A percentile compares a stretch with the other conserved stretches of the same genome.
Conservation (phyloP, 1,140 invertebrate species). For the Drosophila leontia region DNA sequence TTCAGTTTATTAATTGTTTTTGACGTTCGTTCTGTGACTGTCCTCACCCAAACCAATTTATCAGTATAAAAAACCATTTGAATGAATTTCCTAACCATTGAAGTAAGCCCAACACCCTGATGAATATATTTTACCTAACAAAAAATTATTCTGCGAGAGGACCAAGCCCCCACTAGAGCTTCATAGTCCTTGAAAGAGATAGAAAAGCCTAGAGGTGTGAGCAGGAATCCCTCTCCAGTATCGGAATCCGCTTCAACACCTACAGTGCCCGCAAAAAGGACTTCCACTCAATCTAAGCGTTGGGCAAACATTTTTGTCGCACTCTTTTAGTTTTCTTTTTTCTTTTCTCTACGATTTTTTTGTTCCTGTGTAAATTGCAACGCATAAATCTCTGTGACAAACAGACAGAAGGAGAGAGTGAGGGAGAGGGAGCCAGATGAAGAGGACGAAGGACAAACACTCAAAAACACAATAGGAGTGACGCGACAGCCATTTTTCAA, state of each 20-base stretch:
- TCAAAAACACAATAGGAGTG: slow-evolving; percentile 81
- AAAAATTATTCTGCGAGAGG: slow-evolving; percentile 13
- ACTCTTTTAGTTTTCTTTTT: slow-evolving; percentile 33
- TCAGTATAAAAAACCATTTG: background rate
- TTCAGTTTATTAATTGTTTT: background rate
- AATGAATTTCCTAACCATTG: slow-evolving; percentile 5
- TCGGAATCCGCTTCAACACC: slow-evolving; percentile 51
- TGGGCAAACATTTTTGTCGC: slow-evolving; percentile 67
- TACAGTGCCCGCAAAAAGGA: slow-evolving; percentile 50
- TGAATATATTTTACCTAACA: slow-evolving; percentile 39
- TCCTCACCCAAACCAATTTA: slow-evolving; percentile 1
- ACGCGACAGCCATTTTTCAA: slow-evolving; percentile 81
- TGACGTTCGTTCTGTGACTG: too few species aligned
- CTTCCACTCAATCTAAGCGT: slow-evolving; percentile 78
- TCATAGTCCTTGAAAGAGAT: slow-evolving; percentile 11
- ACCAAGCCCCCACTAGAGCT: slow-evolving; percentile 4
- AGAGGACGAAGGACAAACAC: slow-evolving; percentile 58
- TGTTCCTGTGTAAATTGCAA: slow-evolving; percentile 77
- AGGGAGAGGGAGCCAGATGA: slow-evolving; percentile 32
- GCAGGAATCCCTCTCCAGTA: slow-evolving; percentile 13
- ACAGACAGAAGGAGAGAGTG: slow-evolving; percentile 46
- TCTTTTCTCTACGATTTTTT: slow-evolving; percentile 6
- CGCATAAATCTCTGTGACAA: slow-evolving; percentile 81
- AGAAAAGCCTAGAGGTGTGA: slow-evolving; percentile 9
- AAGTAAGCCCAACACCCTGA: slow-evolving; percentile 28